Evolutionary conservation across 2,888 invertebrate genomes (phyloP).

Genomic region (Oligia fasciuncula): DNA sequence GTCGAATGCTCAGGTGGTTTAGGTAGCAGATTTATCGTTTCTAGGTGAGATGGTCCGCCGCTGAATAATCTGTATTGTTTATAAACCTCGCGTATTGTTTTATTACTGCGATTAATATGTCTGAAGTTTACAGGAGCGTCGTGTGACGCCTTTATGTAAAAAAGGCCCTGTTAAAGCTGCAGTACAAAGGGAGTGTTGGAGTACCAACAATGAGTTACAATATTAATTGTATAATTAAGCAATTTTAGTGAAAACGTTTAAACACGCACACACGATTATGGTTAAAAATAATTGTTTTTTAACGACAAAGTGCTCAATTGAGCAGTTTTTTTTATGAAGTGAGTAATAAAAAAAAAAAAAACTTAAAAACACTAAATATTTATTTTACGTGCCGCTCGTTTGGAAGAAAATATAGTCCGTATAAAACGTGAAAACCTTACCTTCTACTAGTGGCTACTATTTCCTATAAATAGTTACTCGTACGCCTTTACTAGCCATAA

Average conservation of each 20-base stretch:
- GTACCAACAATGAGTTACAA: conserved; percentile 11
- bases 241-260: conserved; percentile 19
- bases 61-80: conserved; percentile 84
- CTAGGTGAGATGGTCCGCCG: conserved; percentile 81
- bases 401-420: not conserved
- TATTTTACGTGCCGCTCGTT: not conserved
- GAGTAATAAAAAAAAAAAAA: too few relatives aligned
- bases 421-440: conserved; percentile 9
- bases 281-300: not conserved
- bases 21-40: conserved; percentile 87
- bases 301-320: not conserved
- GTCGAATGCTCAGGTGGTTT: conserved; percentile 89
- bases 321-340: not conserved
- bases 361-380: not conserved
- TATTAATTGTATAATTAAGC: conserved; percentile 32
- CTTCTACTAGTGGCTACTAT: not conserved
- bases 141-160: conserved; percentile 51
- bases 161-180: conserved; percentile 8
- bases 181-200: conserved; percentile 2
- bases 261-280: conserved; percentile 22
- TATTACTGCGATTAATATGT: conserved; percentile 69
- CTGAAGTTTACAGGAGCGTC: conserved; percentile 60
- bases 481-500: conserved; percentile 28
- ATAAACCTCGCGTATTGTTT: conserved; percentile 73
- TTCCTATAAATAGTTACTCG: not conserved